Evolutionary conservation across 2,888 invertebrate genomes (phyloP).

Genomic region (Meghimatium bilineatum): DNA sequence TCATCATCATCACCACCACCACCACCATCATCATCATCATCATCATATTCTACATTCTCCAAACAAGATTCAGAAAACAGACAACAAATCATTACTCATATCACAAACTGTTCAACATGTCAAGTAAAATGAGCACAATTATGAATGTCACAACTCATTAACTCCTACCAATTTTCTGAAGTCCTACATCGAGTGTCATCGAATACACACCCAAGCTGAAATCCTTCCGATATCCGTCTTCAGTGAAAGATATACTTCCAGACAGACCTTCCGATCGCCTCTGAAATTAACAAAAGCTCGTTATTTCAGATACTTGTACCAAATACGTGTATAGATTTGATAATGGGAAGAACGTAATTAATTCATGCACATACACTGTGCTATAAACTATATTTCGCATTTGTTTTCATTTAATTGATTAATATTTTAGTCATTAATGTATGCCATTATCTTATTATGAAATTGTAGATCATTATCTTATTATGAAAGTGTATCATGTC

Average conservation of each 20-base stretch:
- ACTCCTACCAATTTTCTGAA: conserved; percentile 56
- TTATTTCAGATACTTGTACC: not conserved
- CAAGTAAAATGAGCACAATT: not conserved
- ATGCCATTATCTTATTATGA: too few relatives aligned
- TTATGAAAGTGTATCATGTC: too few relatives aligned
- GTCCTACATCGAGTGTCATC: conserved; percentile 67
- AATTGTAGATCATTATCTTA: too few relatives aligned
- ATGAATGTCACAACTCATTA: not conserved
- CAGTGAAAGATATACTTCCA: conserved; percentile 73
- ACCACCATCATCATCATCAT: not conserved
- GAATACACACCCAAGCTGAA: conserved; percentile 72
- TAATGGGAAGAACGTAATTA: not conserved
- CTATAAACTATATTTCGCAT: not conserved
- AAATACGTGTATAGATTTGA: not conserved
- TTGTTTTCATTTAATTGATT: too few relatives aligned
- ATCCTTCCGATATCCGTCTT: conserved; percentile 69
- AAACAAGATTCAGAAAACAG: too few relatives aligned
- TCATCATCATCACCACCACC: conserved; percentile 21
- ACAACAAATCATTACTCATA: too few relatives aligned
- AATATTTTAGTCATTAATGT: too few relatives aligned
- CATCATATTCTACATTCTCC: too few relatives aligned
- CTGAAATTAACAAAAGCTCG: conserved; percentile 29
- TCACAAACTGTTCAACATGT: too few relatives aligned
- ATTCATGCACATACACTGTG: not conserved
- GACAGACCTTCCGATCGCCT: conserved; percentile 66